Conservation (phyloP, 2,888 invertebrate species). For the Monoplex corrugatus region DNA sequence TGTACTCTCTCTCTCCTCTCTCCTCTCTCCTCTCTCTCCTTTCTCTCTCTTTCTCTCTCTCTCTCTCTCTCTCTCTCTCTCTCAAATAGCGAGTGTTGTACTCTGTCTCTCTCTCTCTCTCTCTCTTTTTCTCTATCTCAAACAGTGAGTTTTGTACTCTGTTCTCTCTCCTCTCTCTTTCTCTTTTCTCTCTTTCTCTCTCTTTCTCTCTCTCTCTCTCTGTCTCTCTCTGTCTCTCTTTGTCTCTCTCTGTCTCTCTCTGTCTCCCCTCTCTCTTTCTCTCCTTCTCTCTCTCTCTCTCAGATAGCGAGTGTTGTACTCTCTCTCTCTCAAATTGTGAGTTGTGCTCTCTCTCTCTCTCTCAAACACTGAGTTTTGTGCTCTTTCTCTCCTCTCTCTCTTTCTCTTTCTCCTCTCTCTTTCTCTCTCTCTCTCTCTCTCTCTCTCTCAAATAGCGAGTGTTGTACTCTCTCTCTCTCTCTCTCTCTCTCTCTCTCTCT, state of each 20-base stretch:
- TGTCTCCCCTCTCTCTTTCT: slow-evolving; percentile 7
- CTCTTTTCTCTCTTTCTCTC: background rate
- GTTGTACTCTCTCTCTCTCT: slow-evolving; percentile 13
- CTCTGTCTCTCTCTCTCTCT: slow-evolving; percentile 11
- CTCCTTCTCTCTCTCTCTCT: background rate
- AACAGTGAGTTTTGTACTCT: background rate
- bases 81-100: too few species aligned
- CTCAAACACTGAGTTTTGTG: background rate
- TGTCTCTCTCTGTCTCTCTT: background rate
- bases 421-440: too few species aligned
- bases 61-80: background rate
- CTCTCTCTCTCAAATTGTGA: background rate
- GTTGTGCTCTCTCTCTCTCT: too few species aligned
- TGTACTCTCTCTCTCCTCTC: background rate
- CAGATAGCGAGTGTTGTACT: too few species aligned
- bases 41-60: slow-evolving; percentile 21
- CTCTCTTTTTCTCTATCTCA: background rate
- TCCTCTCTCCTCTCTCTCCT: background rate
- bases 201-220: background rate
- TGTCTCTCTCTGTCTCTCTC: slow-evolving; percentile 6
- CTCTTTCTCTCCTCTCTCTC: background rate
- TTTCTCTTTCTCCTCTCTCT: too few species aligned
- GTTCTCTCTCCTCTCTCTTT: background rate
- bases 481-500: background rate
- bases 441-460: too few species aligned